Evolutionary conservation across 2,888 invertebrate genomes (phyloP).

Genomic region (Schizaphis graminum): DNA sequence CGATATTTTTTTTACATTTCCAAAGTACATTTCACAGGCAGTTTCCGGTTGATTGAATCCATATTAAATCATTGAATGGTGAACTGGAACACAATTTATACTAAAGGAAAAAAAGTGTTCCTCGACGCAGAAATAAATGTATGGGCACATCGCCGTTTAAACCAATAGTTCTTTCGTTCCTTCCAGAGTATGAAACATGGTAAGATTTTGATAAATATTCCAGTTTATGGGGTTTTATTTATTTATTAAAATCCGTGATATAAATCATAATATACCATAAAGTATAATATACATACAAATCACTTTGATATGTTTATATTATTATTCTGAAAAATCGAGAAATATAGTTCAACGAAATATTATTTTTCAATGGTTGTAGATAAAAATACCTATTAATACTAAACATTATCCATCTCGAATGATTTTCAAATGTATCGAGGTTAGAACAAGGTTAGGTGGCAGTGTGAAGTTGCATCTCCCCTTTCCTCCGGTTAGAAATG

Average conservation of each 20-base stretch:
- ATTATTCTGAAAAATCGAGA: neutral
- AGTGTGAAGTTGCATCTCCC: neutral
- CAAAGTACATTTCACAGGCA: neutral
- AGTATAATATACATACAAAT: neutral
- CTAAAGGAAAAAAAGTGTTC: neutral
- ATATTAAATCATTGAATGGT: neutral
- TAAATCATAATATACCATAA: neutral
- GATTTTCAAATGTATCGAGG: neutral
- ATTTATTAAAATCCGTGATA: neutral
- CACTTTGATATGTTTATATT: neutral
- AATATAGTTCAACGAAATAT: neutral
- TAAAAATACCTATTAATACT: neutral
- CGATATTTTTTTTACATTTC: neutral
- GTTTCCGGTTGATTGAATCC: neutral
- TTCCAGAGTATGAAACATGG: neutral
- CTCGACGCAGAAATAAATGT: neutral
- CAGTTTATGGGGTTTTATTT: neutral
- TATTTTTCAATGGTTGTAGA: neutral
- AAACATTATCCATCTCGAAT: neutral
- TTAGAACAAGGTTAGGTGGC: neutral
- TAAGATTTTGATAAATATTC: neutral
- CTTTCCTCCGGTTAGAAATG: neutral
- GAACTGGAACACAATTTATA: neutral
- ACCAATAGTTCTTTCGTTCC: neutral
- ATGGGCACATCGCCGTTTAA: neutral